Conservation (phyloP, 2,888 invertebrate species). For the Laothoe populi region DNA sequence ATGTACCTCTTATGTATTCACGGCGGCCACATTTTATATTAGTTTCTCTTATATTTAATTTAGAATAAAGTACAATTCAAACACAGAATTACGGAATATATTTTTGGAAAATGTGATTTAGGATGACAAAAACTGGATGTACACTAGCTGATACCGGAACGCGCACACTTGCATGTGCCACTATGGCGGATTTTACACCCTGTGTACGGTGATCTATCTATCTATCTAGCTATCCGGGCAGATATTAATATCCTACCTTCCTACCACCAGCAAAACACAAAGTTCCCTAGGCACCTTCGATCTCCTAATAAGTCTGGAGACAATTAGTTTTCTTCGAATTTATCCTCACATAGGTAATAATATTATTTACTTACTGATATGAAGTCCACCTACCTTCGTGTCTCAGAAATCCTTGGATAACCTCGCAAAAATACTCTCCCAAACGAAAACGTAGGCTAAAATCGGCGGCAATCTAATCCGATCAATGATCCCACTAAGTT, state of each 20-base stretch:
- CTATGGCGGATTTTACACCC: no score
- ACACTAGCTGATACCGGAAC: no score
- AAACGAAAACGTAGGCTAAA: neutral
- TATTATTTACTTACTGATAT: neutral
- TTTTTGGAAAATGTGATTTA: neutral
- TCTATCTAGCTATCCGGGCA: no score
- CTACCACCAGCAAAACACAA: no score
- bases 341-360: no score
- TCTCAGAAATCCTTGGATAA: neutral
- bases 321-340: no score
- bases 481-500: neutral
- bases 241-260: no score
- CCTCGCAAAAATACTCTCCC: neutral
- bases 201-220: no score
- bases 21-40: constrained; percentile 26
- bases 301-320: no score
- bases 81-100: neutral
- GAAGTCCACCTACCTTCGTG: neutral
- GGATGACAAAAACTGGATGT: no score
- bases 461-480: neutral
- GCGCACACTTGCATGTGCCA: no score
- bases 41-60: constrained; percentile 26
- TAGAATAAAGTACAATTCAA: constrained; percentile 8
- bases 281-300: no score
- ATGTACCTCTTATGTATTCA: constrained; percentile 41